A percentile compares a stretch with the other conserved stretches of the same genome.
Evolutionary conservation across 2,888 invertebrate genomes (phyloP).

Genomic region (Acrobasis consociella): DNA sequence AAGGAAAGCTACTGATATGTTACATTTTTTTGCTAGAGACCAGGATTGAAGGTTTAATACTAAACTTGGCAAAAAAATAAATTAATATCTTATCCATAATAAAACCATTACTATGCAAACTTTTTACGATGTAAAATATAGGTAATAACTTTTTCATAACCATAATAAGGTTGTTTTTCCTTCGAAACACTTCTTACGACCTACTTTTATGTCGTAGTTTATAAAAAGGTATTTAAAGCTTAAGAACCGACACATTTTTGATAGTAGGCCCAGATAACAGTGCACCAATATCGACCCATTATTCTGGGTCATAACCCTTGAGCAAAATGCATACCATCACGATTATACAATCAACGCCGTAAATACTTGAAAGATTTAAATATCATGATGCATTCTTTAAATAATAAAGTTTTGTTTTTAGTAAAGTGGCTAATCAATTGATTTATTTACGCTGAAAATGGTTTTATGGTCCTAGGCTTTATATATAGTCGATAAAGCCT

Average conservation of each 20-base stretch:
- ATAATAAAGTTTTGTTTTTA: not conserved
- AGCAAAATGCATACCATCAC: conserved; percentile 18
- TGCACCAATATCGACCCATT: conserved; percentile 25
- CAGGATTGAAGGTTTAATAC: too few species aligned
- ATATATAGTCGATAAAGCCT: too few species aligned
- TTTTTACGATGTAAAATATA: too few species aligned
- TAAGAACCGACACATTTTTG: conserved; percentile 20
- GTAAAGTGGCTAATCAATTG: too few species aligned
- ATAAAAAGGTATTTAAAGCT: conserved; percentile 15
- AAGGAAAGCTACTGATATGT: too few species aligned
- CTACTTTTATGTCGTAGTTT: not conserved
- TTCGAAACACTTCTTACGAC: not conserved
- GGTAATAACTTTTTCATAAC: too few species aligned
- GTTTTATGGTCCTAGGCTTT: too few species aligned
- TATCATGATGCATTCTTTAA: not conserved
- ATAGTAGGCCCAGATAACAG: conserved; percentile 21
- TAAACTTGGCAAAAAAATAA: too few species aligned
- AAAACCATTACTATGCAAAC: too few species aligned
- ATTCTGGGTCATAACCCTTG: conserved; percentile 24
- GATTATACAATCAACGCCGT: conserved; percentile 5
- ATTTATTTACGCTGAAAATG: too few species aligned
- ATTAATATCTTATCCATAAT: too few species aligned
- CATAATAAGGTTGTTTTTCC: not conserved
- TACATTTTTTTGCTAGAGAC: too few species aligned
- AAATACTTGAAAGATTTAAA: not conserved